Evolutionary conservation across 2,888 invertebrate genomes (phyloP).

Genomic region (Ethmia dodecea): DNA sequence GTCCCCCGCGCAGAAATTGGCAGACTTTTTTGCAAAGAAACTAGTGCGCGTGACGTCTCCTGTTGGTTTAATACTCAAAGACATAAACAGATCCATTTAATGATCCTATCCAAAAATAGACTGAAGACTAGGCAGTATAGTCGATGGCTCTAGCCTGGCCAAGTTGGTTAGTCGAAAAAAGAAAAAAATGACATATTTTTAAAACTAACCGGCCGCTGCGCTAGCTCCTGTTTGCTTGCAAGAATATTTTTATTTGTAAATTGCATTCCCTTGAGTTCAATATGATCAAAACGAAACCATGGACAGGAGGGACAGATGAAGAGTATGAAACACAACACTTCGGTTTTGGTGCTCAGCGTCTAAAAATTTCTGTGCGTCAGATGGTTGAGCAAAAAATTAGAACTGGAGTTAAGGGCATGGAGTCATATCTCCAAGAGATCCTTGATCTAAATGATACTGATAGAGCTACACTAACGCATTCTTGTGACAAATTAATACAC

Average conservation of each 20-base stretch:
- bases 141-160: too few species aligned
- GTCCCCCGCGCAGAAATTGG: too few species aligned
- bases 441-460: constrained; percentile 60
- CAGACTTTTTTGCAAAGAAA: too few species aligned
- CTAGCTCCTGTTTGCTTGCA: too few species aligned
- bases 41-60: too few species aligned
- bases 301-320: constrained; percentile 63
- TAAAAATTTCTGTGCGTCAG: constrained; percentile 63
- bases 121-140: too few species aligned
- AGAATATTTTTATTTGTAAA: too few species aligned
- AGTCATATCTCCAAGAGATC: constrained; percentile 48
- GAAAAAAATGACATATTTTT: neutral
- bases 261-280: too few species aligned
- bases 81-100: too few species aligned
- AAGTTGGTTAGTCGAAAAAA: too few species aligned
- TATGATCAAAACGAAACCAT: constrained; percentile 53
- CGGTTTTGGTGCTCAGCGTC: constrained; percentile 63
- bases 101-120: too few species aligned
- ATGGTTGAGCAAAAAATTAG: constrained; percentile 67
- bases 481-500: constrained; percentile 55
- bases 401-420: constrained; percentile 57
- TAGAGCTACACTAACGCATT: constrained; percentile 45
- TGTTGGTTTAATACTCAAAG: too few species aligned
- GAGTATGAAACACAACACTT: constrained; percentile 72
- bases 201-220: neutral